A percentile compares a stretch with the other conserved stretches of the same genome.
Conservation (phyloP, 1,140 invertebrate species). For the Tetragonula clypearis region DNA sequence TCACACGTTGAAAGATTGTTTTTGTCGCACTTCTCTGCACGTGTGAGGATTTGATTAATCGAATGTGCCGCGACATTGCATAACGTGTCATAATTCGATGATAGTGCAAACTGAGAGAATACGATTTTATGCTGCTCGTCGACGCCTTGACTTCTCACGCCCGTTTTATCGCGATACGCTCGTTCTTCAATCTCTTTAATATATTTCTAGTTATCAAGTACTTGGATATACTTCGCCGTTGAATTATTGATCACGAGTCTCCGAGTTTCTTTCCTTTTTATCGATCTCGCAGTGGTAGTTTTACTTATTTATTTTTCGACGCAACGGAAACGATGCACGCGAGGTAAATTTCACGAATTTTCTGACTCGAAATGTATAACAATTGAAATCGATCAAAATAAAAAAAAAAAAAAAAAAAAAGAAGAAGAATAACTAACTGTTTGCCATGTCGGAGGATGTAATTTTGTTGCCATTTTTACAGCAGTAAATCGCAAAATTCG, state of each 20-base stretch:
- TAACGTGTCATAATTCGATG: background rate
- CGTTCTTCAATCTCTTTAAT: background rate
- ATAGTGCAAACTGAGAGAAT: background rate
- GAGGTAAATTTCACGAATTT: background rate
- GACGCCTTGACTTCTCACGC: background rate
- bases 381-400: background rate
- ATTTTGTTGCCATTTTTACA: background rate
- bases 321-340: background rate
- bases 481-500: constrained; percentile 16
- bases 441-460: background rate
- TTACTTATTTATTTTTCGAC: background rate
- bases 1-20: too few relatives aligned
- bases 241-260: background rate
- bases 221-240: too few relatives aligned
- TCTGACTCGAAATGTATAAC: background rate
- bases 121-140: background rate
- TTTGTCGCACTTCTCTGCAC: background rate
- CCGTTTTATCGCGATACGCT: too few relatives aligned
- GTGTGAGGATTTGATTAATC: background rate
- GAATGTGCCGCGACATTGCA: background rate
- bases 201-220: background rate
- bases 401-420: background rate
- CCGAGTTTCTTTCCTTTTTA: background rate
- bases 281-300: background rate
- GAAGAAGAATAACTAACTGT: background rate